Base-by-base conservation (phyloP, 1,140 invertebrate genomes). In the Akabosia matsudoensis region DNA sequence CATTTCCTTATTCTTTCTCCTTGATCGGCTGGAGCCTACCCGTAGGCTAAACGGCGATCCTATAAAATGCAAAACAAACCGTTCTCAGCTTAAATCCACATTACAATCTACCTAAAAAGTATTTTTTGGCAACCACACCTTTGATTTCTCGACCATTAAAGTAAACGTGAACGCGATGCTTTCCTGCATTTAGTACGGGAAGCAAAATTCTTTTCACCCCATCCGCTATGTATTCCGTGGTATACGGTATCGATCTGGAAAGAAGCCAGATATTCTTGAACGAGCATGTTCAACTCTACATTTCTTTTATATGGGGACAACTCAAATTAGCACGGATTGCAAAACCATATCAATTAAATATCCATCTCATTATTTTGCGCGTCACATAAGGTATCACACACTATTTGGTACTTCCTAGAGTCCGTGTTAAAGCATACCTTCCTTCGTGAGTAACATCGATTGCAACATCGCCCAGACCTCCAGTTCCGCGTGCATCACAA, bases 81-180 rank as follows among this genome's bases (percentile, higher is more conserved):
- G 37, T 45, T 45, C 18, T 45, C 7, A 45, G 18, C 26, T n/a
- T 80, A 33, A 75, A 22, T 37, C 16, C 33, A 45, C 18, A 10
- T 7, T 45, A 45, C 7, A 45, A 18, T 7, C 18, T 45, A 10
- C 7, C 7, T 45, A 45, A 45, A 45, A 7, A 13, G 56, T 64
- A 24, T 64, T 7, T 22, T 24, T 7, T 22, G 56, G 7, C 7
- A 10, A 26, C 33, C 82, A 90, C 91, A 84, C 96, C 96, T 87
- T 94, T 93, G n/a, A 98, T 93, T 83, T 97, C 95, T 79, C 92
- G 92, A 2, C 94, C 94, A 84, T 98, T 98, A 84, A 97, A 98
- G 82, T 95, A 96, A 18, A 97, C 90, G 83, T 97, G 96, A 34
- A 98, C 89, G 71, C 92, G 89, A 85, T 99, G 97, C 85, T 96